Conservation (phyloP, 2,797 vertebrate species). For the Aphelocoma californica region DNA sequence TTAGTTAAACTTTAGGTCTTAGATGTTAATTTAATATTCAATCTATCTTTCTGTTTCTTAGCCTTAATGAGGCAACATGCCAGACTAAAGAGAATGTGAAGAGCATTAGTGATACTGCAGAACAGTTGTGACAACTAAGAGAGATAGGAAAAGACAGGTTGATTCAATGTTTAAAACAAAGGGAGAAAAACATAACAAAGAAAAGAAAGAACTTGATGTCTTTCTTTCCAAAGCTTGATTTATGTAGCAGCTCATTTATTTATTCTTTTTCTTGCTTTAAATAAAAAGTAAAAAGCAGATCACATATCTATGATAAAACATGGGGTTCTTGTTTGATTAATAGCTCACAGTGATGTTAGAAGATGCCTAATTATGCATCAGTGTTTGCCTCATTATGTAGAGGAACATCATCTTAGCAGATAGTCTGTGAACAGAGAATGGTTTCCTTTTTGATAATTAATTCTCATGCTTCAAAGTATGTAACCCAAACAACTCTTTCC, state of each 20-base stretch:
- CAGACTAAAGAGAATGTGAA: background rate
- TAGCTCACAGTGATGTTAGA: slow-evolving; percentile 40
- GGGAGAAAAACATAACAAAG: slow-evolving; percentile 21
- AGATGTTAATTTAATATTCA: slow-evolving; percentile 7
- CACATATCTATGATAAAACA: slow-evolving; percentile 28
- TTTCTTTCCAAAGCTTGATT: slow-evolving; percentile 34
- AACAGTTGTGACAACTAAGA: slow-evolving; percentile 35
- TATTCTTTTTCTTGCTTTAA: slow-evolving; percentile 29
- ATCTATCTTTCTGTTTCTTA: background rate
- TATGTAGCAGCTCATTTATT: slow-evolving; percentile 37
- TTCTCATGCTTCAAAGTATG: slow-evolving; percentile 1
- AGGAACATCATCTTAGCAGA: slow-evolving; percentile 53
- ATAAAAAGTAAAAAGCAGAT: slow-evolving; percentile 23
- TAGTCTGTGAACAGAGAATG: slow-evolving; percentile 41
- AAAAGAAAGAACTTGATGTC: background rate
- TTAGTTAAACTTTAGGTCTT: background rate
- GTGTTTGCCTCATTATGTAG: slow-evolving; percentile 60
- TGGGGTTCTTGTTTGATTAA: slow-evolving; percentile 69
- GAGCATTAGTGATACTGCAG: slow-evolving; percentile 6
- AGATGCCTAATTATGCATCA: slow-evolving; percentile 70
- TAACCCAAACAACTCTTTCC: background rate
- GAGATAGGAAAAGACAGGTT: background rate
- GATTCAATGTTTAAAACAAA: slow-evolving; percentile 41
- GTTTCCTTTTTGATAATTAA: slow-evolving; percentile 55
- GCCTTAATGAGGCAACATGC: slow-evolving; percentile 7